These are phyloP conservation scores for Orchesella flavescens DNA, from an alignment of 2,888 invertebrate genomes.

Conservation along the genomic window DNA sequence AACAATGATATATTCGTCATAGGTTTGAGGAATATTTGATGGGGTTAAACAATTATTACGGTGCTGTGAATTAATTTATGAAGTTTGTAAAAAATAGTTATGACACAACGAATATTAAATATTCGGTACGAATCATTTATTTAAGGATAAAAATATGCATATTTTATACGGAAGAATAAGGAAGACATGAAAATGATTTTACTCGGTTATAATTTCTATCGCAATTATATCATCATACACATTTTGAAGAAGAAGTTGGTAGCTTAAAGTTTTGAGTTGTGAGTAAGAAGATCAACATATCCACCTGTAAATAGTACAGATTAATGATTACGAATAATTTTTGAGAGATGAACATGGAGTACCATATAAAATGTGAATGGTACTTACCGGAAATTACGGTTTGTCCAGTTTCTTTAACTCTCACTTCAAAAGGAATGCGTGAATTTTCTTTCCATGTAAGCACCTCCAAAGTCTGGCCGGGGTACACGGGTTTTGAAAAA, in stretches of 20 bases:
- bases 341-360: background rate
- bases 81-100: too few species aligned
- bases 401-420: conserved; percentile 85
- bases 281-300: conserved; percentile 75
- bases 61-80: too few species aligned
- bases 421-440: conserved; percentile 90
- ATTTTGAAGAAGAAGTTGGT: background rate
- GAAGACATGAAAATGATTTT: background rate
- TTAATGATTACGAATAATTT: too few species aligned
- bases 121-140: background rate
- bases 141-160: background rate
- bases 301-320: conserved; percentile 73
- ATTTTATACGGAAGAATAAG: too few species aligned
- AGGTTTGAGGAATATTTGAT: too few species aligned
- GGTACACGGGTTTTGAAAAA: conserved; percentile 93
- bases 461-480: conserved; percentile 93
- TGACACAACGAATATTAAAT: too few species aligned
- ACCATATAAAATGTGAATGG: background rate
- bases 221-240: background rate
- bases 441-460: conserved; percentile 95
- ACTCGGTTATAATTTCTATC: background rate
- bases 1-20: too few species aligned
- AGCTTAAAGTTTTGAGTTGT: conserved; percentile 25
- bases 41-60: too few species aligned
- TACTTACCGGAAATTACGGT: conserved; percentile 83